Evolutionary conservation across 2,888 invertebrate genomes (phyloP), one percentile per base, ranked within the genome.

Genomic region (Drosophila limbata): DNA sequence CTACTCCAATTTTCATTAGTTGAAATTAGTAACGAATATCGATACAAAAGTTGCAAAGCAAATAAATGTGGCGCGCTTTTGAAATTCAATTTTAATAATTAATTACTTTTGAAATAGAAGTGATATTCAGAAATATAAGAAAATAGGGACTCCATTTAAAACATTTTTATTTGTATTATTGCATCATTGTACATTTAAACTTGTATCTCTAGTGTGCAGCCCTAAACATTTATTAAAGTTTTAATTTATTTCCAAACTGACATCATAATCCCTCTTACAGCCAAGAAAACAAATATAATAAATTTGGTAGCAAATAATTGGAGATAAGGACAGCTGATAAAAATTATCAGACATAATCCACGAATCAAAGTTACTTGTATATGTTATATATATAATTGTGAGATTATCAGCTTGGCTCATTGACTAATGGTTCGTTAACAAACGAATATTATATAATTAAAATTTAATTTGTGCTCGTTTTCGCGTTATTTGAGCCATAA

Each of bases 401-500:
- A 89, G 89, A 89, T 81, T 71, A 73, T 78, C 74, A 76, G 82
- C 88, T 84, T 74, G 84, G 81, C 84, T 84, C 81, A 83, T 81
- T 81, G 84, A 78, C 81, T 81, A 81, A 84, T 73, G 48, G 21
- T 59, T 68, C 67, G 60, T 79, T 79, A 75, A 76, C 71, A 60
- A 77, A 67, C 68, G 67, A 77, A 66, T 65, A 45, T 60, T 65
- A 60, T 51, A 55, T 37, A 67, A 64, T 63, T 60, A 60, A 28
- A 60, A 61, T 6, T 77, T 88, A 84, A 64, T 83, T 90, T 89
- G 88, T 77, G 78, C 78, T 73, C 17, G 67, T 2, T 64, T 77
- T 77, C 69, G 83, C 75, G 65, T 62, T 61, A 56, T 83, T 84
- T 4, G 91, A 93, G 73, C 97, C 97, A 91, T 97, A 97, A 6